phyloP scores from a whole-genome alignment of 2,113 vertebrate genomes.

The Brevimyrus niger region DNA sequence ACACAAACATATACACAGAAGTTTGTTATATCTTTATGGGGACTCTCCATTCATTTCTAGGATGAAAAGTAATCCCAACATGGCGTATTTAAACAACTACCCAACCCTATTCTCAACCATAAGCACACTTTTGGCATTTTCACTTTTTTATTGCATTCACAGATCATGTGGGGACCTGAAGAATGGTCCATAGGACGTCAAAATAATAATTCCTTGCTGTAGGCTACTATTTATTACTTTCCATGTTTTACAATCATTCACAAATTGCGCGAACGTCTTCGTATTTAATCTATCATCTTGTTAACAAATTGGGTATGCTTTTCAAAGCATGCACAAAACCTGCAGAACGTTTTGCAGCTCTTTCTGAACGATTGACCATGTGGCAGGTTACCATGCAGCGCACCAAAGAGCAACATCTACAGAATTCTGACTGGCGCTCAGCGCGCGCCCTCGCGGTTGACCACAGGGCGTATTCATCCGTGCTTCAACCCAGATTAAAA shows the following conservation, averaged over 20 bases:
- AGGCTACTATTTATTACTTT: background rate
- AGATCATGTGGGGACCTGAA: too few species aligned
- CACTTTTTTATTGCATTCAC: too few species aligned
- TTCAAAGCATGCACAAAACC: background rate
- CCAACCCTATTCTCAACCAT: too few species aligned
- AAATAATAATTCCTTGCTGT: background rate
- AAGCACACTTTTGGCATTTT: too few species aligned
- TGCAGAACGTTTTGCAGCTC: background rate
- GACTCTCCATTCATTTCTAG: too few species aligned
- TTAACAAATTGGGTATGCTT: background rate
- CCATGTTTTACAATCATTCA: background rate
- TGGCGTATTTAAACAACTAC: too few species aligned
- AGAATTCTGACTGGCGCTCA: slow-evolving; percentile 3
- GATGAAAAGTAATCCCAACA: too few species aligned
- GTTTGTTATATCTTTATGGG: too few species aligned
- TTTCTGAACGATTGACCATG: background rate
- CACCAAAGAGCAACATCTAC: background rate
- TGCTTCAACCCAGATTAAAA: slow-evolving; percentile 41
- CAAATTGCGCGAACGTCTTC: background rate
- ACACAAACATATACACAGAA: too few species aligned
- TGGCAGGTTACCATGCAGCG: background rate
- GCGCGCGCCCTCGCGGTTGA: slow-evolving; percentile 42
- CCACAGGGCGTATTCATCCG: slow-evolving; percentile 57
- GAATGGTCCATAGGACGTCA: too few species aligned
- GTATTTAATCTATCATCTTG: background rate